phyloP scores from a whole-genome alignment of 2,797 vertebrate species.

The Acrossocheilus wenchowensis region DNA sequence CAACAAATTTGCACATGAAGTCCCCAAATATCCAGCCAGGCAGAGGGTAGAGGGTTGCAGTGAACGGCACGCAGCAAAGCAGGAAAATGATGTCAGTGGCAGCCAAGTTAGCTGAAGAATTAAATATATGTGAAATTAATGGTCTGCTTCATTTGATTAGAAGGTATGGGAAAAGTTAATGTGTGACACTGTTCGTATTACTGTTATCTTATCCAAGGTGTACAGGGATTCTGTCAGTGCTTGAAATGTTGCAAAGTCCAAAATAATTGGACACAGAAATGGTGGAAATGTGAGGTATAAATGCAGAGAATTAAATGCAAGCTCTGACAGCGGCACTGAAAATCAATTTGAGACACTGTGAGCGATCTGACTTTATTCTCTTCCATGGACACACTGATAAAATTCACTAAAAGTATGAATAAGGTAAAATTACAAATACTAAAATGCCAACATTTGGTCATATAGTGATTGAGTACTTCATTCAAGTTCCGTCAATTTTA shows the following conservation, averaged over 20 bases:
- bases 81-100: slow-evolving; percentile 86
- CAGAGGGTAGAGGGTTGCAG: slow-evolving; percentile 84
- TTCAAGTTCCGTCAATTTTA: neutral
- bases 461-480: neutral
- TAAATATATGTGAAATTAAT: slow-evolving; percentile 8
- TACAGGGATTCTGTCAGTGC: neutral
- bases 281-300: neutral
- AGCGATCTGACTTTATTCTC: neutral
- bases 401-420: neutral
- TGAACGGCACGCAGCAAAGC: slow-evolving; percentile 86
- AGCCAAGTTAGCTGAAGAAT: slow-evolving; percentile 80
- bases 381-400: neutral
- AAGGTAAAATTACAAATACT: neutral
- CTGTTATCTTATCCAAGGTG: neutral
- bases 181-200: neutral
- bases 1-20: slow-evolving; percentile 87
- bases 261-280: neutral
- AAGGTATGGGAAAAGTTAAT: neutral
- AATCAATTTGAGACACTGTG: neutral
- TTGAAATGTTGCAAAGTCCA: neutral
- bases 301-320: neutral
- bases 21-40: slow-evolving; percentile 86
- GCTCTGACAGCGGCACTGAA: neutral
- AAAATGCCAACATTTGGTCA: neutral
- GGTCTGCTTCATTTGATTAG: neutral